Evolutionary conservation across 2,113 vertebrate genomes (phyloP), one percentile per base, ranked within the genome.

Genomic region (Tetraodon nigroviridis): DNA sequence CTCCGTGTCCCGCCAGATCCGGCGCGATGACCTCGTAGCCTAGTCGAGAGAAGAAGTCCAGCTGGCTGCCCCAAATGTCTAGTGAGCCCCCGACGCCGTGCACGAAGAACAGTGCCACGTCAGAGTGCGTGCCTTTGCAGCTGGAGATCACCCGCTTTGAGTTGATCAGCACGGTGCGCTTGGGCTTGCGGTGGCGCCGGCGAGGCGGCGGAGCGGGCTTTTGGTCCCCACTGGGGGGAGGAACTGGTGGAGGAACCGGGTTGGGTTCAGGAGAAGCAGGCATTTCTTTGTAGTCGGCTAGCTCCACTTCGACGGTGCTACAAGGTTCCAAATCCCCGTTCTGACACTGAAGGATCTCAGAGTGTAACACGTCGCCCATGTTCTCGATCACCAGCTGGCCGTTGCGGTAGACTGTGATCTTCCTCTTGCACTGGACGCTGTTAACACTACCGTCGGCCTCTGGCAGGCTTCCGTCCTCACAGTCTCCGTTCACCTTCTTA

Each of bases 1-100:
- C 91, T 1, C 97, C 96, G 0, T 98, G 97, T 0, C 96, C 97
- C 0, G 94, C 95, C 80, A 98, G 80, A 58, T 98, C 97, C 0
- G 94, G 95, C 0, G 96, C 97, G 47, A 98, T 93, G 75, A 97
- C 95, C 82, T 98, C 95, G 0, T 98, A 99, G 6, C 97, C 97
- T 70, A 98, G 80, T n/a, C 89, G 87, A 55, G 92, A 90, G 48
- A 99, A 98, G 78, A 98, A 98, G 60, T 97, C 94, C 86, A 99
- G 84, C 85, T 99, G 97, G 75, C 94, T 94, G 77, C 92, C 91
- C 97, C 97, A 98, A 86, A 99, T 98, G 80, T 97, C 95, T 81
- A 97, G 76, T 0, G 97, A 98, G 27, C 97, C 96, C 0, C 97
- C 96, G 0, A 99, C 97, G 0, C 97, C 97, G 0, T 99, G 97